These are phyloP conservation scores for Talpa occidentalis DNA, from an alignment of 2,113 vertebrate species.

Conservation along the genomic window DNA sequence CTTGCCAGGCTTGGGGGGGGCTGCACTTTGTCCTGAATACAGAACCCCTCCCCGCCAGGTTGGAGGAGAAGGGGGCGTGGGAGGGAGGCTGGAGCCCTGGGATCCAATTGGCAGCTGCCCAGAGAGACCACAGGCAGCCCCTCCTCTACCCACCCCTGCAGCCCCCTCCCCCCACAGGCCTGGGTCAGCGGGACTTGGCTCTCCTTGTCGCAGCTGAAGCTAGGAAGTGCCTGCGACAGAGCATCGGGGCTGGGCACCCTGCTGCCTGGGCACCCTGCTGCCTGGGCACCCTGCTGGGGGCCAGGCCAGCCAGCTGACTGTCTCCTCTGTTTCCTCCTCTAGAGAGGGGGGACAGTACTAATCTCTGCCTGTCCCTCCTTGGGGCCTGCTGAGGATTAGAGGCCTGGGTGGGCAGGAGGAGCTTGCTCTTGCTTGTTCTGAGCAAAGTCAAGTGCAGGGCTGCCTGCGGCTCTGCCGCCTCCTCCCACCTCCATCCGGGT, in stretches of 20 bases:
- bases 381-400: neutral
- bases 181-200: no score
- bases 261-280: no score
- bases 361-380: neutral
- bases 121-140: neutral
- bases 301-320: no score
- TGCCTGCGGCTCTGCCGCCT: no score
- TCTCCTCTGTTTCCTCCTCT: no score
- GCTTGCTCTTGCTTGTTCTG: neutral
- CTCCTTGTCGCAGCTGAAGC: neutral
- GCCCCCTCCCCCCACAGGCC: no score
- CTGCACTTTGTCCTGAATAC: neutral
- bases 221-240: no score
- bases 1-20: neutral
- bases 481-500: neutral
- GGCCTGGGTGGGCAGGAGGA: rapidly evolving
- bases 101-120: neutral
- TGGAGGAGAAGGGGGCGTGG: no score
- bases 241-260: no score
- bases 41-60: neutral
- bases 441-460: neutral
- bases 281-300: no score
- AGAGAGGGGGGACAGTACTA: neutral
- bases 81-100: neutral
- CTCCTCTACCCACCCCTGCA: neutral